Evolutionary conservation across 2,797 vertebrate species (phyloP).

Genomic region (Muscicapa striata): DNA sequence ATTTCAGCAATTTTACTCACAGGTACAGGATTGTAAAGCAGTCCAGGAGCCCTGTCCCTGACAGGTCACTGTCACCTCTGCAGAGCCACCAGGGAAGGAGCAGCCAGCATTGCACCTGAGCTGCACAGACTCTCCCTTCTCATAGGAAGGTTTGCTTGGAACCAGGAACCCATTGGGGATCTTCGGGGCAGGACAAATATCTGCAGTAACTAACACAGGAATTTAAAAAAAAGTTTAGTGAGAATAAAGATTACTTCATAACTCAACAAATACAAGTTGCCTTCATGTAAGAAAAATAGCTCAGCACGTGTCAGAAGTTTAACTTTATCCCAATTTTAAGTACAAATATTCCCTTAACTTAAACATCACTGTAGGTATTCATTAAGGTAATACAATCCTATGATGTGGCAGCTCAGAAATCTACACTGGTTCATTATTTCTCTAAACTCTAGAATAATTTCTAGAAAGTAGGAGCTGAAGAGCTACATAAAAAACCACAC

Average conservation of each 20-base stretch:
- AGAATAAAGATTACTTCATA: neutral
- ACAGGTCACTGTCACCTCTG: neutral
- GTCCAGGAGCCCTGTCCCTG: neutral
- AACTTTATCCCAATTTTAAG: neutral
- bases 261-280: neutral
- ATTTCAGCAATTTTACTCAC: neutral
- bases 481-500: neutral
- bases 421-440: neutral
- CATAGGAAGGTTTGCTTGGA: neutral
- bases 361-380: neutral
- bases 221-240: neutral
- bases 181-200: neutral
- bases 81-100: neutral
- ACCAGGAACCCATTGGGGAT: neutral
- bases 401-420: neutral
- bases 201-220: rapidly evolving
- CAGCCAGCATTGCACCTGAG: neutral
- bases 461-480: neutral
- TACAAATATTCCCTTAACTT: neutral
- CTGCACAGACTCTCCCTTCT: neutral
- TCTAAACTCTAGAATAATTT: neutral
- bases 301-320: neutral
- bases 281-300: neutral
- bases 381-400: neutral
- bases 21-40: neutral